phyloP scores from a whole-genome alignment of 2,888 invertebrate genomes.

The Marasmarcha lunaedactyla region DNA sequence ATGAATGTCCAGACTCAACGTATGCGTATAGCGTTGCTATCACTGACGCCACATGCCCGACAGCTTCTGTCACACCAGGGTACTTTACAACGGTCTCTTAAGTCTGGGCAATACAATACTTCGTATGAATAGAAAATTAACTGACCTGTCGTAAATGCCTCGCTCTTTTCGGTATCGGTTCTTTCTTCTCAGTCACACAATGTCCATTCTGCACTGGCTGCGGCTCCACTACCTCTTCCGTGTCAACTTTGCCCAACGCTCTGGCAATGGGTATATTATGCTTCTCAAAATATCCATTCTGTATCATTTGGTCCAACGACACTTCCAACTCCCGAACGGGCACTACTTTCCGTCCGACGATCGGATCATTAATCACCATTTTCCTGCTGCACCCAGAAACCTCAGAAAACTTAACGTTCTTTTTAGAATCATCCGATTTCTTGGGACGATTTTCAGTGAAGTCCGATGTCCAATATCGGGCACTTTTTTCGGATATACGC shows the following conservation, averaged over 20 bases:
- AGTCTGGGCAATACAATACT: too few species aligned
- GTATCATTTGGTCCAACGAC: conserved; percentile 62
- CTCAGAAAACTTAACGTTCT: conserved; percentile 64
- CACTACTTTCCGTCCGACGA: conserved; percentile 50
- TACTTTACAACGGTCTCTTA: too few species aligned
- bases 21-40: too few species aligned
- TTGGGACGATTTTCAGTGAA: conserved; percentile 35
- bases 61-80: too few species aligned
- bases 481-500: conserved; percentile 44
- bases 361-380: conserved; percentile 56
- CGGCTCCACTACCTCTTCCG: conserved; percentile 30
- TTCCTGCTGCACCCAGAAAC: conserved; percentile 58
- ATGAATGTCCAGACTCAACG: too few species aligned
- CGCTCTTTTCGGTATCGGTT: conserved; percentile 26
- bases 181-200: conserved; percentile 34
- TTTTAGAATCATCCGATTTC: conserved; percentile 48
- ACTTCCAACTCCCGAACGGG: conserved; percentile 61
- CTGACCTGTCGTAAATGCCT: conserved; percentile 57
- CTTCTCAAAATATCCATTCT: conserved; percentile 62
- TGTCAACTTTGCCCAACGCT: conserved; percentile 23
- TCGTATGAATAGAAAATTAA: too few species aligned
- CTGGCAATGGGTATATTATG: conserved; percentile 53
- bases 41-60: too few species aligned
- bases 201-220: conserved; percentile 44
- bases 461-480: conserved; percentile 56